phyloP scores from a whole-genome alignment of 2,888 invertebrate species.

The Coelopa pilipes region DNA sequence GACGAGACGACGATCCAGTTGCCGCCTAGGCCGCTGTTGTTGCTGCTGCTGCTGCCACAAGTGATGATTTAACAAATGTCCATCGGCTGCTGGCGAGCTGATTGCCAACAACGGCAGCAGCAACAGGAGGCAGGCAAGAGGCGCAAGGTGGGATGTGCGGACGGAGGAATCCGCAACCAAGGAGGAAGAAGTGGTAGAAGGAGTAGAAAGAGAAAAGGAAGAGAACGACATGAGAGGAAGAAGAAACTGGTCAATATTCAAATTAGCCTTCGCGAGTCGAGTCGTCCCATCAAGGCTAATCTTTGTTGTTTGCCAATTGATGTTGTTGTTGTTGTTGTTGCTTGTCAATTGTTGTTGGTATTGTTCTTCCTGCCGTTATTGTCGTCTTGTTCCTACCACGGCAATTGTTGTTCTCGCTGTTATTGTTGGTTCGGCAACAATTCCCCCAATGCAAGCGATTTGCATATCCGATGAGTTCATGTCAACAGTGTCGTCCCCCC shows the following conservation, averaged over 20 bases:
- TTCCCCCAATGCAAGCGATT: conserved; percentile 38
- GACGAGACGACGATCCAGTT: too few relatives aligned
- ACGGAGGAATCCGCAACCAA: too few relatives aligned
- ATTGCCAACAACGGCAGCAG: neutral
- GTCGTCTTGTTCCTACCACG: neutral
- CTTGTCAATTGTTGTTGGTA: neutral
- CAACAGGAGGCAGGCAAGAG: too few relatives aligned
- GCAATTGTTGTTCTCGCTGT: neutral
- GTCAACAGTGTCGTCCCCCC: conserved; percentile 26
- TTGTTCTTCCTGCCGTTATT: too few relatives aligned
- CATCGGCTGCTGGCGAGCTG: conserved; percentile 3
- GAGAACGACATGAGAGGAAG: too few relatives aligned
- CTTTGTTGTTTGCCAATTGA: neutral
- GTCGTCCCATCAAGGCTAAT: neutral
- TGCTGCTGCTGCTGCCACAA: conserved; percentile 28
- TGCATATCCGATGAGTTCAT: conserved; percentile 38
- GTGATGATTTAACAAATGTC: conserved; percentile 36
- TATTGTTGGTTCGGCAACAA: conserved; percentile 20
- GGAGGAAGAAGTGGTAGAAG: too few relatives aligned
- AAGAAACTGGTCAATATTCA: conserved; percentile 31
- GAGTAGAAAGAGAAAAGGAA: neutral
- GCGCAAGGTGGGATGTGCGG: too few relatives aligned
- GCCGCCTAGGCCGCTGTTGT: conserved; percentile 3
- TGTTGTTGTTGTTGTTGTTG: conserved; percentile 13
- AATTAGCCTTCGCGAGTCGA: conserved; percentile 23